Conservation (phyloP, 92 coral and sea anemone genomes). For the Phenganax marumi region DNA sequence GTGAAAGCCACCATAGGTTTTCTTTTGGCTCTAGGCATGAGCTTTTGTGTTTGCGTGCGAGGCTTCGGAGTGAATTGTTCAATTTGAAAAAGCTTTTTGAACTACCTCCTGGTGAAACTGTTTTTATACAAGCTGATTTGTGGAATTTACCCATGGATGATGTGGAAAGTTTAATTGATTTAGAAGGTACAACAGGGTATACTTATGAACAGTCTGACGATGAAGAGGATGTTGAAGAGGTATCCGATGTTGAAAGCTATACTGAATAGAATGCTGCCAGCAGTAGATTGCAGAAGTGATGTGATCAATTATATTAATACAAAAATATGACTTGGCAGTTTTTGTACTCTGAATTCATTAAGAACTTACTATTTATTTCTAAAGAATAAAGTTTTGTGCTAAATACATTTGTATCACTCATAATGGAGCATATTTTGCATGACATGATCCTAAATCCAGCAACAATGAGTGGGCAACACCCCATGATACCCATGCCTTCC, state of each 20-base stretch:
- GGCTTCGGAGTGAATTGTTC: background rate
- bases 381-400: no score
- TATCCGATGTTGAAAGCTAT: constrained; percentile 19
- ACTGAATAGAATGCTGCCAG: background rate
- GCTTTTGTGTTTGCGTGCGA: background rate
- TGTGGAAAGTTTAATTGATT: background rate
- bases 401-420: no score
- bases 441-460: constrained; percentile 8
- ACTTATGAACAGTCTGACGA: background rate
- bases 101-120: constrained; percentile 1
- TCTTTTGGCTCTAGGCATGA: constrained; percentile 4
- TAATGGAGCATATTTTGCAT: no score
- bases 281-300: no score
- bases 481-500: background rate
- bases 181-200: background rate
- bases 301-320: no score
- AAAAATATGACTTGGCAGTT: no score
- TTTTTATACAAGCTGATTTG: background rate
- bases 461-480: constrained; percentile 6
- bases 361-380: no score
- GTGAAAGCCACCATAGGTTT: background rate
- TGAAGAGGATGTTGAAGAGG: constrained; percentile 12
- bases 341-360: no score
- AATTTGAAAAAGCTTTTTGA: background rate
- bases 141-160: background rate